Evolutionary conservation across 1,140 invertebrate genomes (phyloP), one percentile per base, ranked within the genome.

Genomic region (Asobara japonica): DNA sequence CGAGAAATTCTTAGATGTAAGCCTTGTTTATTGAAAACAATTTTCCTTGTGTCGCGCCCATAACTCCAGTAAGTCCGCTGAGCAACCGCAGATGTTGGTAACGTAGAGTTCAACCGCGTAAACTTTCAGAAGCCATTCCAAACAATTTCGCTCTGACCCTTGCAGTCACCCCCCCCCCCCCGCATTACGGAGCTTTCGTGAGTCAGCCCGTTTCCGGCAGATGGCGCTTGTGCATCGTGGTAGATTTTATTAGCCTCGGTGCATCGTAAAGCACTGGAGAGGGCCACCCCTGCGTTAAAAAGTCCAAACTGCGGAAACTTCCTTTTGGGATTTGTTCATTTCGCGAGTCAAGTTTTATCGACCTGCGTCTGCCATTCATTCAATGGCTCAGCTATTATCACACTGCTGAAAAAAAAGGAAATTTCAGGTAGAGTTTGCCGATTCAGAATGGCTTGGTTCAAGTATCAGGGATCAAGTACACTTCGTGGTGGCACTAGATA

Each of bases 151-250:
- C n/a, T 30, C 29, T 16, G 13, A n/a, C 27, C 20, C 13, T 11
- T 62, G 62, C 25, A 29, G 7, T 61, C 20, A 33, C 33, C 18
- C n/a, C 51, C 1, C 41, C n/a, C n/a, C n/a, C n/a, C n/a, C n/a
- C n/a, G n/a, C n/a, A n/a, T n/a, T n/a, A 45, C 18, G 22, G 7
- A 36, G 31, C 38, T 71, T 66, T 20, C 45, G n/a, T 45, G 36
- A 22, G 27, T 69, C 31, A 10, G 61, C 20, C 11, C 27, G 7
- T 48, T 31, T 33, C 45, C 48, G 66, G n/a, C 62, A 74, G 72
- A 74, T 74, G 72, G 72, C 72, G 61, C 30, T 30, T 18, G 41
- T 6, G 66, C 27, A 60, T 60, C 66, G 56, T 65, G 62, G 33
- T 56, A n/a, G 33, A 16, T 4, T 60, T 27, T 31, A 38, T 48